These are phyloP conservation scores for Tenrec ecaudatus DNA, from an alignment of 2,113 vertebrate species.

Conservation along the genomic window DNA sequence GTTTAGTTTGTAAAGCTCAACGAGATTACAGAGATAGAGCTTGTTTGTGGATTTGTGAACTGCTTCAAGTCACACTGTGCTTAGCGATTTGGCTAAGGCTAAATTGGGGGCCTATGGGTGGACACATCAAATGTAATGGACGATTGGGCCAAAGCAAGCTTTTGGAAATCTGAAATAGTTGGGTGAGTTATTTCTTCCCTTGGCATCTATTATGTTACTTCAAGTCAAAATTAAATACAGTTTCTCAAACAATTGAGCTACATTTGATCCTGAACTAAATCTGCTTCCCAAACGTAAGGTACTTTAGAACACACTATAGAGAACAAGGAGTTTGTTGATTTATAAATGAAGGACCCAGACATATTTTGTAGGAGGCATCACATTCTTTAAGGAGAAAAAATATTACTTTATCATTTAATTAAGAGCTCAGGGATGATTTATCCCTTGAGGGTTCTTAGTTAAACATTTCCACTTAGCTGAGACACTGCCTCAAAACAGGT, in stretches of 20 bases:
- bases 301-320: conserved; percentile 42
- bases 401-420: conserved; percentile 27
- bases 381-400: conserved; percentile 11
- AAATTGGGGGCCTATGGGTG: not conserved
- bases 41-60: not conserved
- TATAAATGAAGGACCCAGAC: not conserved
- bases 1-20: not conserved
- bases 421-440: conserved; percentile 17
- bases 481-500: conserved; percentile 3
- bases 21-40: not conserved
- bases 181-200: conserved; percentile 50
- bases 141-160: not conserved
- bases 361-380: conserved; percentile 31
- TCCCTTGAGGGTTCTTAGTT: not conserved
- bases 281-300: not conserved
- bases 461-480: not conserved
- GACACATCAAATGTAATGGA: not conserved
- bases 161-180: not conserved
- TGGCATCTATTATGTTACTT: conserved; percentile 50
- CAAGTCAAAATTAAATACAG: conserved; percentile 51
- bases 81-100: conserved; percentile 15
- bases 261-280: conserved; percentile 18
- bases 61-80: not conserved
- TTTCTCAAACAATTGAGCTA: conserved; percentile 55
- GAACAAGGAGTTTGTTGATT: not conserved